These are phyloP conservation scores for Orthosia gracilis DNA, from an alignment of 2,888 invertebrate species.

Conservation along the genomic window DNA sequence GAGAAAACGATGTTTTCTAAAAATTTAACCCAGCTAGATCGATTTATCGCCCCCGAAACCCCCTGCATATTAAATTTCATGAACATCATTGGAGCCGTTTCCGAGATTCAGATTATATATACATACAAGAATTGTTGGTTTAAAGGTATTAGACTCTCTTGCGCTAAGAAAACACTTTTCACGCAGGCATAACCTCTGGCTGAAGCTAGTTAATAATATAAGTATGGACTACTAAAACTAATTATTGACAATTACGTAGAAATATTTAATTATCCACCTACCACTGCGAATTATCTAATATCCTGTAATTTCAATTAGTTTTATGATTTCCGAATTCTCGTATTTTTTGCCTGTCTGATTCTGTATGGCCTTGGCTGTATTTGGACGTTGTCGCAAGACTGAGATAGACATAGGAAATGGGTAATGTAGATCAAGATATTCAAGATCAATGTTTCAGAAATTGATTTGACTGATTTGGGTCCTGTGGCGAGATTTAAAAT, in stretches of 20 bases:
- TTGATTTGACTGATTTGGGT: slow-evolving; percentile 29
- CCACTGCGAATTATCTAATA: slow-evolving; percentile 53
- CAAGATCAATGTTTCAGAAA: slow-evolving; percentile 64
- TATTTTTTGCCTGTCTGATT: slow-evolving; percentile 59
- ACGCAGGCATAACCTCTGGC: too few relatives aligned
- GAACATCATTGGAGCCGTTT: too few relatives aligned
- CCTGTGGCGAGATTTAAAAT: slow-evolving; percentile 11
- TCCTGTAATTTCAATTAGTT: slow-evolving; percentile 57
- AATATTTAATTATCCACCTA: slow-evolving; percentile 37
- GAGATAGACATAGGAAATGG: slow-evolving; percentile 78
- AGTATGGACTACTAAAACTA: slow-evolving; percentile 4
- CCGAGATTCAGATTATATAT: too few relatives aligned
- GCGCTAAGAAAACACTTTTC: too few relatives aligned
- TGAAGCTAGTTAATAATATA: too few relatives aligned
- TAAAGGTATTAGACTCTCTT: too few relatives aligned
- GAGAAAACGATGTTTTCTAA: too few relatives aligned
- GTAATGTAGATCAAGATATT: slow-evolving; percentile 71
- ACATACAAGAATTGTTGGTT: too few relatives aligned
- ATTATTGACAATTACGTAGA: slow-evolving; percentile 38
- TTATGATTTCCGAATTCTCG: slow-evolving; percentile 62
- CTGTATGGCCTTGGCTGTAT: slow-evolving; percentile 62
- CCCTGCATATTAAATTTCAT: too few relatives aligned
- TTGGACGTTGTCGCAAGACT: slow-evolving; percentile 65
- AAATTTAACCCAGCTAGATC: too few relatives aligned
- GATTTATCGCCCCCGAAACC: too few relatives aligned